These are phyloP conservation scores for Hirtodrosophila histrioides DNA, from an alignment of 2,888 invertebrate genomes.

Conservation along the genomic window DNA sequence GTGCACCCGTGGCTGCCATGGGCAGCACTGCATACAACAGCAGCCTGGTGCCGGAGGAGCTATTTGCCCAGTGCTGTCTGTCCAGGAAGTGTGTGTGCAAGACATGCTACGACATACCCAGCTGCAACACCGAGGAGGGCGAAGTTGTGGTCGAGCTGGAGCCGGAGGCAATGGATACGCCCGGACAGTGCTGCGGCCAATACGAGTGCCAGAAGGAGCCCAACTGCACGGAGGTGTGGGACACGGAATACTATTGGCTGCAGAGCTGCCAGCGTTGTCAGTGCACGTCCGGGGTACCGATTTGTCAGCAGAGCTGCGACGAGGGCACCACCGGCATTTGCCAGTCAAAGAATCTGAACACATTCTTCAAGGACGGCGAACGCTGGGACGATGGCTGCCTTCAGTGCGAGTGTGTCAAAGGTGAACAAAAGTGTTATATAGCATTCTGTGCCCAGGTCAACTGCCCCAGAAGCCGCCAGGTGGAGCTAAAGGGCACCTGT, in stretches of 20 bases:
- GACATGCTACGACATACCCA: conserved; percentile 81
- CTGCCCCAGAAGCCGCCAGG: conserved; percentile 79
- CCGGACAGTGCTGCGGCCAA: conserved; percentile 85
- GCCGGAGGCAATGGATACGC: conserved; percentile 78
- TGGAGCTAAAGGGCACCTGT: conserved; percentile 77
- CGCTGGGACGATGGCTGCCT: conserved; percentile 83
- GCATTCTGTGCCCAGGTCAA: conserved; percentile 79
- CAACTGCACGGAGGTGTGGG: conserved; percentile 74
- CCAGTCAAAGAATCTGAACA: conserved; percentile 75
- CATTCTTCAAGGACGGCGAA: conserved; percentile 80
- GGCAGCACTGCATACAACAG: conserved; percentile 38
- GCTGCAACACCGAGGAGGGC: conserved; percentile 66
- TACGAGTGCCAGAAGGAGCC: conserved; percentile 84
- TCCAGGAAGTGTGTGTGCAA: conserved; percentile 81
- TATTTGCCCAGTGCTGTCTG: conserved; percentile 80
- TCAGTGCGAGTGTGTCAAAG: conserved; percentile 81
- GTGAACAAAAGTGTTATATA: conserved; percentile 80
- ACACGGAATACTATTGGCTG: conserved; percentile 78
- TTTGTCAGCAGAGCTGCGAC: conserved; percentile 82
- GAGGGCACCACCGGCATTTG: conserved; percentile 78
- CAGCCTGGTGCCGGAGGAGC: conserved; percentile 63
- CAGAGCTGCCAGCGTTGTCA: conserved; percentile 81
- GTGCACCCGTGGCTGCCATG: conserved; percentile 22
- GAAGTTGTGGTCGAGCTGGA: conserved; percentile 78
- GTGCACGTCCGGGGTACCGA: conserved; percentile 75